Evolutionary conservation across 2,888 invertebrate species (phyloP).

Genomic region (Xylota segnis): DNA sequence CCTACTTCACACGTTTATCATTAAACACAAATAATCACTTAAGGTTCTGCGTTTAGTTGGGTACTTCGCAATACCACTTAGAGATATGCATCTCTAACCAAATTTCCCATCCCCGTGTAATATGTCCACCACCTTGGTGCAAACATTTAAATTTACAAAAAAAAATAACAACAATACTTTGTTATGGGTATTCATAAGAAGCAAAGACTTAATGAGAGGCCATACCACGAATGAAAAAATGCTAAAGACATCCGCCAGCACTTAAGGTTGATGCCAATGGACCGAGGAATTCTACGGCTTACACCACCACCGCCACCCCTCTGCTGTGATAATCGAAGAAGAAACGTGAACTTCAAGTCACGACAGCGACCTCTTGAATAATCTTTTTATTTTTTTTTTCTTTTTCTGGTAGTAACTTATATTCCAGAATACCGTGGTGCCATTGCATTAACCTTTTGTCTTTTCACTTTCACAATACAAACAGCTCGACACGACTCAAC

Average conservation of each 20-base stretch:
- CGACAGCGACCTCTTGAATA: constrained; percentile 80
- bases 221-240: constrained; percentile 25
- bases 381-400: constrained; percentile 39
- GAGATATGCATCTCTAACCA: constrained; percentile 31
- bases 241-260: constrained; percentile 48
- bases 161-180: background rate
- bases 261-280: constrained; percentile 57
- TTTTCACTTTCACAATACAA: constrained; percentile 67
- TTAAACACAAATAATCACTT: constrained; percentile 26
- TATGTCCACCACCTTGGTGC: constrained; percentile 31
- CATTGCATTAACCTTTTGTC: constrained; percentile 68
- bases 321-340: constrained; percentile 71
- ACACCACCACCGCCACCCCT: constrained; percentile 16
- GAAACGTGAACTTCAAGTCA: constrained; percentile 83
- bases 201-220: constrained; percentile 58
- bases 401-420: constrained; percentile 23
- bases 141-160: constrained; percentile 10
- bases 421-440: constrained; percentile 39
- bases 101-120: constrained; percentile 26
- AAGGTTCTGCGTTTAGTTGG: background rate
- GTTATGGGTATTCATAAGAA: constrained; percentile 41
- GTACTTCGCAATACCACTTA: constrained; percentile 9
- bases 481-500: constrained; percentile 28
- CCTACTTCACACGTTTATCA: constrained; percentile 46
- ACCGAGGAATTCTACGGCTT: constrained; percentile 20